phyloP scores from a whole-genome alignment of 1,140 invertebrate species.

The Tetramorium parvispinum region DNA sequence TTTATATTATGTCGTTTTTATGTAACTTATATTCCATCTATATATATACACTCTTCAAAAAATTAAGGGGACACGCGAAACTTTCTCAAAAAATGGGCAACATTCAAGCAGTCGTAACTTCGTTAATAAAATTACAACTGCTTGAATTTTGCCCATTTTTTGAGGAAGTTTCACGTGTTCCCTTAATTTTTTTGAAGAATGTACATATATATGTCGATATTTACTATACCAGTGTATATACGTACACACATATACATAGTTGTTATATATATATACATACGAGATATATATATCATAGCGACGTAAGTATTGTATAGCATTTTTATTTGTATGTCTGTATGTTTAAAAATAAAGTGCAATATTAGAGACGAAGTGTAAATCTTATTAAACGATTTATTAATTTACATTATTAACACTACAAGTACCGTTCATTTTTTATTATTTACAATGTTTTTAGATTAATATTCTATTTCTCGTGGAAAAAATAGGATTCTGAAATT shows the following conservation, averaged over 20 bases:
- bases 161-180: too few relatives aligned
- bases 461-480: too few relatives aligned
- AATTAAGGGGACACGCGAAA: too few relatives aligned
- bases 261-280: conserved; percentile 37
- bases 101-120: too few relatives aligned
- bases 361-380: conserved; percentile 26
- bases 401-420: too few relatives aligned
- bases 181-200: too few relatives aligned
- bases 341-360: conserved; percentile 80
- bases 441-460: too few relatives aligned
- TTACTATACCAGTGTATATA: conserved; percentile 15
- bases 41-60: conserved; percentile 4
- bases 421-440: too few relatives aligned
- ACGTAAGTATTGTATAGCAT: conserved; percentile 76
- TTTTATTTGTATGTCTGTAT: conserved; percentile 79
- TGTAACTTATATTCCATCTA: conserved; percentile 70
- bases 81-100: too few relatives aligned
- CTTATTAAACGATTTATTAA: neutral
- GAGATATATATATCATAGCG: conserved; percentile 56
- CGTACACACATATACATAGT: conserved; percentile 43
- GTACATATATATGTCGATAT: conserved; percentile 22
- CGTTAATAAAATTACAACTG: too few relatives aligned
- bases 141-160: too few relatives aligned
- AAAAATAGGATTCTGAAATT: too few relatives aligned
- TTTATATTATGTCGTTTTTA: conserved; percentile 75